phyloP scores from a whole-genome alignment of 2,797 vertebrate species.

The Parotocinclus haroldoi region DNA sequence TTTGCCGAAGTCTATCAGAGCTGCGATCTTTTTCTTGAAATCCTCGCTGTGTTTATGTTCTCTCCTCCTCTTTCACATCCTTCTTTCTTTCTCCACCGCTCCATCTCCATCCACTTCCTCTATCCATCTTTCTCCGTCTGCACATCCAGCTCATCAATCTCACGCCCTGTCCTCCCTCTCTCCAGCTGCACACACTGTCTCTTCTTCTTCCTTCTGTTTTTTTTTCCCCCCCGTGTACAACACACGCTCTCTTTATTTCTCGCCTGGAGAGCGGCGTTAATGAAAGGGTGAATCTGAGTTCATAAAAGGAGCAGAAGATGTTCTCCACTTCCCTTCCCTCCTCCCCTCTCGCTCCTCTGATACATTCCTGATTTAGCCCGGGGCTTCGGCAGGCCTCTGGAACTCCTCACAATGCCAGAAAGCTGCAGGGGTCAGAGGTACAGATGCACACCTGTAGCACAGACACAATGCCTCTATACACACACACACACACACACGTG shows the following conservation, averaged over 20 bases:
- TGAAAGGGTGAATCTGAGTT: constrained; percentile 37
- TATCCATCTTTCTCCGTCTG: constrained; percentile 52
- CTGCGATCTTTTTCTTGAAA: constrained; percentile 39
- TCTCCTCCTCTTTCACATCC: constrained; percentile 28
- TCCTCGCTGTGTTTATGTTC: constrained; percentile 36
- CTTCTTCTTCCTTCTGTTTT: constrained; percentile 40
- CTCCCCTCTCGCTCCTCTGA: constrained; percentile 6
- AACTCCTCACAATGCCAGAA: constrained; percentile 8
- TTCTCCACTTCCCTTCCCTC: constrained; percentile 2
- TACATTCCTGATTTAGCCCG: constrained; percentile 14
- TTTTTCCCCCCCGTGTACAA: constrained; percentile 25
- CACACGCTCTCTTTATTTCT: constrained; percentile 39
- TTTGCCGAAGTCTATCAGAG: constrained; percentile 39
- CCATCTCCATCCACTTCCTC: constrained; percentile 44
- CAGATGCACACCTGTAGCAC: constrained; percentile 33
- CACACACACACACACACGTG: constrained; percentile 21
- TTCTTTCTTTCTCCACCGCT: constrained; percentile 36
- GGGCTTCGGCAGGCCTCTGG: constrained; percentile 17
- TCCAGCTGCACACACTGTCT: constrained; percentile 46
- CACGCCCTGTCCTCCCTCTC: constrained; percentile 43
- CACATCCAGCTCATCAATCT: constrained; percentile 61
- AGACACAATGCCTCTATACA: constrained; percentile 1
- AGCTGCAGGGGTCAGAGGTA: constrained; percentile 22
- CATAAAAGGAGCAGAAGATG: constrained; percentile 11
- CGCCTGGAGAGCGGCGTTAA: constrained; percentile 28